Evolutionary conservation across 2,888 invertebrate species (phyloP).

Genomic region (Torymus tubicola): DNA sequence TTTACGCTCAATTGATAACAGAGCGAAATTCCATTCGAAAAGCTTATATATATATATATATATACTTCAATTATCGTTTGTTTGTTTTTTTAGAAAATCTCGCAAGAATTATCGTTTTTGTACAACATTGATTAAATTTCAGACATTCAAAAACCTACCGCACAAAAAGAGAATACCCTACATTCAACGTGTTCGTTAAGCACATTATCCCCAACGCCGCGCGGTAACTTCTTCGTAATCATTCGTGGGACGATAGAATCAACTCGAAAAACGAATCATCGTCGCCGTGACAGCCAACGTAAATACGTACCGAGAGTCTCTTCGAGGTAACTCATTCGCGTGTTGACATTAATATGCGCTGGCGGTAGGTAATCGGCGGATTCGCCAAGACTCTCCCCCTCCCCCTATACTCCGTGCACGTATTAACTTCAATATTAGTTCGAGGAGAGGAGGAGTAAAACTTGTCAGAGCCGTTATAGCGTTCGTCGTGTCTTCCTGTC

Average conservation of each 20-base stretch:
- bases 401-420: not conserved
- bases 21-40: too few relatives aligned
- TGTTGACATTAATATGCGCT: constrained; percentile 45
- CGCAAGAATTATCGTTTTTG: too few relatives aligned
- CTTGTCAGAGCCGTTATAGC: constrained; percentile 45
- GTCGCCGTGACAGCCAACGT: not conserved
- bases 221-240: too few relatives aligned
- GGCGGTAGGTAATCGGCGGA: constrained; percentile 42
- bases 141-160: too few relatives aligned
- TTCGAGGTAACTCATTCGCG: not conserved
- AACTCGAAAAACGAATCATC: not conserved
- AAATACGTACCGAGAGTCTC: constrained; percentile 17
- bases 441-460: constrained; percentile 19
- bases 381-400: constrained; percentile 25
- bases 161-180: too few relatives aligned
- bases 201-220: too few relatives aligned
- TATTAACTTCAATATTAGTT: constrained; percentile 50
- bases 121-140: too few relatives aligned
- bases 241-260: not conserved
- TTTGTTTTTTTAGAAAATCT: too few relatives aligned
- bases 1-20: not conserved
- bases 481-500: not conserved
- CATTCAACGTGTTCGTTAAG: too few relatives aligned
- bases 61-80: too few relatives aligned
- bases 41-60: too few relatives aligned